These are phyloP conservation scores for Lepidocyrtoides sp. DNA, from an alignment of 2,888 invertebrate genomes.

Conservation along the genomic window DNA sequence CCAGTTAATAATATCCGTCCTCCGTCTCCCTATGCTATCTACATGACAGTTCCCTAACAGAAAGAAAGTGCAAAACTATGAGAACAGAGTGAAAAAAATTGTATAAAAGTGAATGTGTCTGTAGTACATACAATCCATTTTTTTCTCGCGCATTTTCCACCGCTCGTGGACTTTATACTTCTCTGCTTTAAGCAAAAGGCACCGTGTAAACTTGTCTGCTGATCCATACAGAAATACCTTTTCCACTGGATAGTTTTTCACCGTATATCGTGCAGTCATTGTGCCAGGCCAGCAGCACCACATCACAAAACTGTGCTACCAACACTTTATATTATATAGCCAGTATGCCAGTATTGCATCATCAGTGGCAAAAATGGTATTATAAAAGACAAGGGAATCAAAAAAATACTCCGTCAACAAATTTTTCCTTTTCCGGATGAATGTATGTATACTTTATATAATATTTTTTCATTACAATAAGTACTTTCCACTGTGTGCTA, in stretches of 20 bases:
- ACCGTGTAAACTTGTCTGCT: conserved; percentile 61
- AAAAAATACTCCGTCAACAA: conserved; percentile 23
- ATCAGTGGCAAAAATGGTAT: conserved; percentile 35
- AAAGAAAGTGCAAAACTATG: background rate
- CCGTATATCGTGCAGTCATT: conserved; percentile 16
- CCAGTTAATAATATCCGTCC: conserved; percentile 62
- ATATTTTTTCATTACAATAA: background rate
- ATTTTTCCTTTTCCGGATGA: background rate
- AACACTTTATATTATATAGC: too few species aligned
- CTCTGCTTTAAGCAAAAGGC: conserved; percentile 20
- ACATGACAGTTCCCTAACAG: conserved; percentile 1
- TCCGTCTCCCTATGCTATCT: conserved; percentile 18
- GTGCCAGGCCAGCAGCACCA: background rate
- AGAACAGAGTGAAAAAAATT: conserved; percentile 20
- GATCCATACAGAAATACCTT: conserved; percentile 65
- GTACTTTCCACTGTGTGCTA: background rate
- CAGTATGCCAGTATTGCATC: background rate
- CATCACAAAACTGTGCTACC: too few species aligned
- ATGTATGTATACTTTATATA: background rate
- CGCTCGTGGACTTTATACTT: conserved; percentile 3
- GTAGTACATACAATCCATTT: background rate
- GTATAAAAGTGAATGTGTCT: conserved; percentile 19
- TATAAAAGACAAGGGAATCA: conserved; percentile 30
- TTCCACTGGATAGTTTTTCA: conserved; percentile 58
- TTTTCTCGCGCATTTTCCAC: background rate